Percentiles rank a stretch among this genome's conserved stretches.
These are phyloP conservation scores for Pithys albifrons DNA, from an alignment of 2,113 vertebrate species.

Conservation along the genomic window DNA sequence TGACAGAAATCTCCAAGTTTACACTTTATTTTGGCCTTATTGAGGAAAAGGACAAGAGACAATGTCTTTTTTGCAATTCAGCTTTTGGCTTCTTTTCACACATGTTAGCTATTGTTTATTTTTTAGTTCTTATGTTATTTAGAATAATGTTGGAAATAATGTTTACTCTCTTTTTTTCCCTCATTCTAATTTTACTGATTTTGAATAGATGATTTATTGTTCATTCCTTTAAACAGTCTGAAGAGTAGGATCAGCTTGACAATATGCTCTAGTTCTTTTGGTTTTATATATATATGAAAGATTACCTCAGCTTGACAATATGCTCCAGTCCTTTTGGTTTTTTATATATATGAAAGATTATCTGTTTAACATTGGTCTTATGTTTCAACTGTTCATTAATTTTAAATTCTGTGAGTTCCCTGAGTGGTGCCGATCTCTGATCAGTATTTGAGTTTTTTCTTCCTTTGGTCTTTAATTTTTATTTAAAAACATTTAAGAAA, in stretches of 20 bases:
- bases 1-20: background rate
- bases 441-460: background rate
- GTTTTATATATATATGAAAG: background rate
- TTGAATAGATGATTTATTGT: background rate
- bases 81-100: background rate
- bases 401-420: background rate
- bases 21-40: background rate
- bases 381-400: background rate
- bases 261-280: background rate
- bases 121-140: background rate
- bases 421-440: background rate
- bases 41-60: background rate
- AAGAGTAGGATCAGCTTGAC: background rate
- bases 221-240: background rate
- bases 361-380: background rate
- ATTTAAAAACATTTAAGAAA: background rate
- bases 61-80: background rate
- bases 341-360: background rate
- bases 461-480: background rate
- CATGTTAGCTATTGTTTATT: background rate
- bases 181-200: background rate
- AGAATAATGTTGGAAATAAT: background rate
- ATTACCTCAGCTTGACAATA: background rate
- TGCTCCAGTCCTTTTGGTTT: background rate
- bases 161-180: accelerated